phyloP scores from a whole-genome alignment of 2,113 vertebrate genomes.

The Crypturellus undulatus region DNA sequence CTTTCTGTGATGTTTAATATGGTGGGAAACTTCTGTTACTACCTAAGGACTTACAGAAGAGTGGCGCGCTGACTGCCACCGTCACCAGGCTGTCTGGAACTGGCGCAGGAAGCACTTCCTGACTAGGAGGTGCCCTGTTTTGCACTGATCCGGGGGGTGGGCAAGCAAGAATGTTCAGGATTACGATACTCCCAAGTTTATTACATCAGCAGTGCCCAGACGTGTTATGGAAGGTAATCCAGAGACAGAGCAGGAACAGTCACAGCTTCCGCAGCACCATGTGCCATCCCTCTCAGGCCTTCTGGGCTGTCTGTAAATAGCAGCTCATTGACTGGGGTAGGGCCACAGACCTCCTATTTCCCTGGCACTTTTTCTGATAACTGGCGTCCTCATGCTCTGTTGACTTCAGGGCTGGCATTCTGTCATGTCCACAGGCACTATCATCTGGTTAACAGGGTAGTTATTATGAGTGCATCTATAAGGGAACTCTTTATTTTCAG shows the following conservation, averaged over 20 bases:
- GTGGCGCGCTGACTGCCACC: background rate
- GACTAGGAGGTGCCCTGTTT: background rate
- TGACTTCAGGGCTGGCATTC: background rate
- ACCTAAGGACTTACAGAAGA: slow-evolving; percentile 70
- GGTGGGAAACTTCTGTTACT: slow-evolving; percentile 80
- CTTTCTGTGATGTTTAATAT: background rate
- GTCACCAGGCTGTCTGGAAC: background rate
- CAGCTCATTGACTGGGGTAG: background rate
- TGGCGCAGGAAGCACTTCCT: background rate
- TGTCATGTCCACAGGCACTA: background rate
- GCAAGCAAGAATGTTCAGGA: background rate
- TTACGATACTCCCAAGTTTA: background rate
- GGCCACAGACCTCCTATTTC: background rate
- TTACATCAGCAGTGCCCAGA: background rate
- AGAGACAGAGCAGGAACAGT: background rate
- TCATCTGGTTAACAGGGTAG: background rate
- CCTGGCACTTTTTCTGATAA: background rate
- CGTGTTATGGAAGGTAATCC: background rate
- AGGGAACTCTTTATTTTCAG: background rate
- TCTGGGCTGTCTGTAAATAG: background rate
- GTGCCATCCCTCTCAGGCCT: too few relatives aligned
- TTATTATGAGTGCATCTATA: background rate
- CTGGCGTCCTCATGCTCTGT: background rate
- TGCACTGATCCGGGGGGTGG: background rate
- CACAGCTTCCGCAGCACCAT: background rate